Evolutionary conservation across 2,888 invertebrate genomes (phyloP), one percentile per base, ranked within the genome.

Genomic region (Rambutsinella grinnellia): DNA sequence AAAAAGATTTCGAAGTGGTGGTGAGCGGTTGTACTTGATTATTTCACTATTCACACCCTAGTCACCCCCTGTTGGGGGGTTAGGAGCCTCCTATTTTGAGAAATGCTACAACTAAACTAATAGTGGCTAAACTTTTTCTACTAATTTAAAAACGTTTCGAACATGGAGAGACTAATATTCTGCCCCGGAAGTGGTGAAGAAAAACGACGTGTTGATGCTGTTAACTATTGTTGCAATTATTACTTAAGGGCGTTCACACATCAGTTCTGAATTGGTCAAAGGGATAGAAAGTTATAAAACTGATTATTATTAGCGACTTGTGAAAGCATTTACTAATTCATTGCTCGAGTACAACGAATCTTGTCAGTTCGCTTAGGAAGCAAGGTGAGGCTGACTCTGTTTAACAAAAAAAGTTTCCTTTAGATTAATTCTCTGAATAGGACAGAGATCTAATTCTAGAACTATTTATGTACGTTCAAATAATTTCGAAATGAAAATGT

Each of bases 261-360:
- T 8, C 13, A 36, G 13, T 36, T 36, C 10, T 13, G 24, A 58
- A 24, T 36, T 36, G 36, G 36, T 36, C 36, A 36, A 58, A 24
- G 36, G 13, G 13, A 36, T 8, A 36, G 13, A 36, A 5, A 36
- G 13, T 36, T 36, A 36, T 13, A 36, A 8, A 36, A 5, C 13
- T 36, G 36, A 8, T 36, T 8, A 36, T 36, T 36, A 36, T 8
- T n/a, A n/a, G n/a, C n/a, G 13, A 8, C 13, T 36, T 36, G 36
- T 13, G 36, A 36, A 36, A 36, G 36, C 36, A 36, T 36, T 36
- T 36, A 5, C 13, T 36, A 36, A 77, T 66, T 67, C 53, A 71
- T 54, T 65, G 70, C 72, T 80, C 81, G 80, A 79, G 78, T 81
- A 81, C 81, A 81, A 81, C 81, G 81, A 81, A 81, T 80, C 74